Evolutionary conservation across 2,888 invertebrate species (phyloP), one percentile per base, ranked within the genome.

Genomic region (Drosophila mayaguana): DNA sequence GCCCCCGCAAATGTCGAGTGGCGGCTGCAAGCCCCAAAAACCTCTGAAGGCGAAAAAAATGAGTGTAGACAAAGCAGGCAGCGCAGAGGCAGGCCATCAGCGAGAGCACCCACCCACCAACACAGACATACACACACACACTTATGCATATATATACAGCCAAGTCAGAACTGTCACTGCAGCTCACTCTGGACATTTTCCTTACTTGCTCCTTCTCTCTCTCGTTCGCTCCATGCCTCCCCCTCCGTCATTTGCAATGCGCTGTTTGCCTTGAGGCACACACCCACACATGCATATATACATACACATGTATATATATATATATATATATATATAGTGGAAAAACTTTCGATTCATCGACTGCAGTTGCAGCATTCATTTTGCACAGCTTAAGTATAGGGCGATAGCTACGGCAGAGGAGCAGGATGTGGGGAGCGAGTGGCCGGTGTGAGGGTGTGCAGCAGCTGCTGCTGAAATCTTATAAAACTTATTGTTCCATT

Each of bases 401-500:
- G 53, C 11, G 34, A 16, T 20, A 36, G 11, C 20, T 16, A 38
- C 32, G 46, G 40, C 18, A 18, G 50, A 32, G 28, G 8, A 6
- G 36, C 1, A 7, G 36, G 20, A 12, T 14, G 16, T 2, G 7
- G 42, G 48, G 50, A 20, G 14, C 11, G 28, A 22, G 14, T 14
- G 34, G 50, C 1, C 14, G 18, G 20, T 16, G 12, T 6, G 3
- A n/a, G 22, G n/a, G 51, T 5, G 22, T n/a, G 38, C 20, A 43
- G 40, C 46, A 22, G 45, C 16, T 40, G 67, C 42, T 40, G 57
- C 57, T 55, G 54, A 66, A 82, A 72, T 83, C 81, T 72, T 85
- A 73, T 83, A 74, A 79, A 83, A 88, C 83, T 78, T 86, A 89
- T 88, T 87, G 88, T 87, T 74, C 72, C 82, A 82, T 88, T 86